Evolutionary conservation across 37 sponge, comb jelly and placozoan genomes (phyloP), one percentile per base, ranked within the genome.

Genomic region (Petrosia ficiformis): DNA sequence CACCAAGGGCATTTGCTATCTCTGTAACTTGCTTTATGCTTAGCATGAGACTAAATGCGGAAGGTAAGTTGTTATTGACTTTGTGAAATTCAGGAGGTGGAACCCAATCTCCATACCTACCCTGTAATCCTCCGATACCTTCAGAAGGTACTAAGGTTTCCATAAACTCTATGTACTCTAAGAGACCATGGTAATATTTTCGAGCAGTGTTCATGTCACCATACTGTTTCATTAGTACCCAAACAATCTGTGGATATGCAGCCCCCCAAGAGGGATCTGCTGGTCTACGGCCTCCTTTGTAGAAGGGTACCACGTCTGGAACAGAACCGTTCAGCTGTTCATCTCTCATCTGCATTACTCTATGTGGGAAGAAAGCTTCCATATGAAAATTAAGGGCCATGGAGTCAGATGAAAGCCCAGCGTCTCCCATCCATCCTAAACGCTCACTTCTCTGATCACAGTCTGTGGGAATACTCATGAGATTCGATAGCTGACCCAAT

Each of bases 361-460:
- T 74, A 71, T 89, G 40, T 3, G 57, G 30, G 42, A 73, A 65
- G 56, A 89, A 89, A n/a, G 80, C 71, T 11, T 73, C 37, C 56
- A 68, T 84, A 44, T 89, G 60, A 81, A 89, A 83, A 70, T 84
- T 84, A 30, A 89, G 72, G 42, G 67, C 73, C 84, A 83, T 83
- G 56, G 75, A 72, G 32, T 89, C 85, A 0, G 90, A 40, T 5
- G 84, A 83, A 32, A 89, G 72, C 10, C 81, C 90, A 24, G 90
- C 84, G 24, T 89, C 90, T 39, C 90, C 90, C 90, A 89, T 89
- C 90, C 90, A 89, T 25, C 90, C 90, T 19, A 83, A 75, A 14
- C 90, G 40, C 75, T 89, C 90, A 41, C 84, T 79, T 68, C 90
- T 63, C 65, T 89, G 90, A 24, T 61, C 60, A 44, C 90, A 89